Evolutionary conservation across 2,113 vertebrate genomes (phyloP).

Genomic region (Verasper variegatus): DNA sequence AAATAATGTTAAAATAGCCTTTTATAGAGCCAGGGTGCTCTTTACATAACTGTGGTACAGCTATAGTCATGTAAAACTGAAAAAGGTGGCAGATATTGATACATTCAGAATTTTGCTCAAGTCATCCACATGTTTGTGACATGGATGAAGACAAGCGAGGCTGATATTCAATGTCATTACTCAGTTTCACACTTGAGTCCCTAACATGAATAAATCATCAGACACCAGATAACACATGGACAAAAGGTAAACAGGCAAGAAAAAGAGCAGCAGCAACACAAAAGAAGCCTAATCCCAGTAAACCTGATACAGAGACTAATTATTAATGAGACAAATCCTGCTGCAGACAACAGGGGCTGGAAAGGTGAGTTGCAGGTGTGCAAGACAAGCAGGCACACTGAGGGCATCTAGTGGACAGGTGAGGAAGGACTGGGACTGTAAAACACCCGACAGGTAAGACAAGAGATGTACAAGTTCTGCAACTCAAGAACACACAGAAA

Average conservation of each 20-base stretch:
- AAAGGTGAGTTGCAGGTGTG: slow-evolving; percentile 1
- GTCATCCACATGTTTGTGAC: too few relatives aligned
- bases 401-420: slow-evolving; percentile 47
- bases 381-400: not conserved
- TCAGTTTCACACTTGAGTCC: not conserved
- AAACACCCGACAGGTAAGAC: too few relatives aligned
- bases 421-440: not conserved
- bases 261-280: slow-evolving; percentile 21
- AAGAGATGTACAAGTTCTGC: too few relatives aligned
- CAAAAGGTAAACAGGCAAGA: slow-evolving; percentile 2
- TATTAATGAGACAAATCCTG: slow-evolving; percentile 29
- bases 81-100: too few relatives aligned
- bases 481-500: too few relatives aligned
- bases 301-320: slow-evolving; percentile 32
- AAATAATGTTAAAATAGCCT: too few relatives aligned
- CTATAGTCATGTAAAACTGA: too few relatives aligned
- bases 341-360: not conserved
- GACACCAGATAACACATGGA: slow-evolving; percentile 10
- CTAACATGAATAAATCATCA: slow-evolving; percentile 36
- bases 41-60: too few relatives aligned
- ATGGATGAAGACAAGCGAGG: not conserved
- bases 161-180: not conserved
- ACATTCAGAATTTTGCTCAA: too few relatives aligned
- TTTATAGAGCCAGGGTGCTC: too few relatives aligned
- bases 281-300: slow-evolving; percentile 8